These are phyloP conservation scores for Dryobota labecula DNA, from an alignment of 2,888 invertebrate species.

Conservation along the genomic window DNA sequence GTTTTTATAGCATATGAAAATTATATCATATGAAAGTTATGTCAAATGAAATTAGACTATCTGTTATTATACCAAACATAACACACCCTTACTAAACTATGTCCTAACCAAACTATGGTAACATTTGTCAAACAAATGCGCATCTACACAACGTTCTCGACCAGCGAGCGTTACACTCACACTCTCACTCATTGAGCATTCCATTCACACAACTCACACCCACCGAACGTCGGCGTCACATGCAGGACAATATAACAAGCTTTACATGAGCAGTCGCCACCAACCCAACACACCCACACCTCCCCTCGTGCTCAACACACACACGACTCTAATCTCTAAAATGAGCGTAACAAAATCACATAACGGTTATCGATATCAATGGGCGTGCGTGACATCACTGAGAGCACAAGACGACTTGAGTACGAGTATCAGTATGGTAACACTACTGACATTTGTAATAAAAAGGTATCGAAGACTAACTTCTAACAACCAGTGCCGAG, in stretches of 20 bases:
- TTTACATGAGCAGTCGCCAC: neutral
- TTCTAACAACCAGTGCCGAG: slow-evolving; percentile 1
- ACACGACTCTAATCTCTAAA: slow-evolving; percentile 59
- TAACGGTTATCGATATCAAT: slow-evolving; percentile 63
- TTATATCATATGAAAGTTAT: too few species aligned
- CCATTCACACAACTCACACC: slow-evolving; percentile 17
- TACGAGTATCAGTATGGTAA: slow-evolving; percentile 12
- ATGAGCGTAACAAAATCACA: slow-evolving; percentile 69
- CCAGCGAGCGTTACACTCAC: slow-evolving; percentile 60
- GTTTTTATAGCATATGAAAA: too few species aligned
- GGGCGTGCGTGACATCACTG: slow-evolving; percentile 44
- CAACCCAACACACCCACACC: slow-evolving; percentile 15
- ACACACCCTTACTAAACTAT: too few species aligned
- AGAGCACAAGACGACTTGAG: slow-evolving; percentile 19
- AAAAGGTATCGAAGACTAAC: neutral
- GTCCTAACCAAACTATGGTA: slow-evolving; percentile 35
- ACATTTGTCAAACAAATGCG: slow-evolving; percentile 39
- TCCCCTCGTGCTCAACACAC: slow-evolving; percentile 18
- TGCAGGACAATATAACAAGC: neutral
- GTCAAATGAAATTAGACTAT: too few species aligned
- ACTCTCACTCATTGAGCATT: slow-evolving; percentile 1
- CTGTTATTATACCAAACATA: too few species aligned
- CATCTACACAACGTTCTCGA: slow-evolving; percentile 53
- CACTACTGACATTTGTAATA: slow-evolving; percentile 3
- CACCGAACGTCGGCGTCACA: neutral